These are phyloP conservation scores for Entelurus aequoreus DNA, from an alignment of 2,113 vertebrate genomes.

Conservation along the genomic window DNA sequence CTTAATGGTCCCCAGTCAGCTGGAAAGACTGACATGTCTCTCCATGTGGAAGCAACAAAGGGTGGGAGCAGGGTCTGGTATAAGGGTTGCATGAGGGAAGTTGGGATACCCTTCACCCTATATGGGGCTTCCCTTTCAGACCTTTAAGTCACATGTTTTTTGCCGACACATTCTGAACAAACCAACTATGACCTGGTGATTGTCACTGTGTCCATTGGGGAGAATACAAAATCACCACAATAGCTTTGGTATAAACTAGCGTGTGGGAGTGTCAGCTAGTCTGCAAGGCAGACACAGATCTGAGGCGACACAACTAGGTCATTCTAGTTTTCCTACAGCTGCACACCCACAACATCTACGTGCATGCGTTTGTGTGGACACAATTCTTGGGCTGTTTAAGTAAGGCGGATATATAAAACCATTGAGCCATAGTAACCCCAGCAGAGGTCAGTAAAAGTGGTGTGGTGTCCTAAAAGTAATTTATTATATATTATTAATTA, in stretches of 20 bases:
- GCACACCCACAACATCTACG: conserved; percentile 23
- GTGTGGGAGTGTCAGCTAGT: conserved; percentile 37
- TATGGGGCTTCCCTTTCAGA: conserved; percentile 8
- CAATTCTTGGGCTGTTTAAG: conserved; percentile 15
- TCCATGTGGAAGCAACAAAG: conserved; percentile 15
- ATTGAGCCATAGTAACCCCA: conserved; percentile 25
- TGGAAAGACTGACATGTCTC: conserved; percentile 43
- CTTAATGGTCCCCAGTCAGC: conserved; percentile 61
- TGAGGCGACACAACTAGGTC: conserved; percentile 60
- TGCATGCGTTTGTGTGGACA: conserved; percentile 30
- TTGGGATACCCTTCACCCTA: conserved; percentile 28
- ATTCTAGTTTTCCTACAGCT: conserved; percentile 33
- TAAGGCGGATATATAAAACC: conserved; percentile 14
- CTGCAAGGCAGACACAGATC: conserved; percentile 49
- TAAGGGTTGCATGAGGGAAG: conserved; percentile 16
- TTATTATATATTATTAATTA: not conserved
- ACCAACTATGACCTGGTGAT: not conserved
- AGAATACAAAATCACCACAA: not conserved
- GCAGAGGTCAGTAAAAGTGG: conserved; percentile 14
- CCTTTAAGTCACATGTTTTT: not conserved
- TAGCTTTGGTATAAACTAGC: not conserved
- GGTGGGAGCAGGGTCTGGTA: conserved; percentile 9
- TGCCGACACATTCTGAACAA: conserved; percentile 1
- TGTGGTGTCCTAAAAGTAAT: conserved; percentile 28
- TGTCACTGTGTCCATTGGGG: not conserved